Conservation (phyloP, 2,888 invertebrate genomes). For the Drosophila maculinotata region DNA sequence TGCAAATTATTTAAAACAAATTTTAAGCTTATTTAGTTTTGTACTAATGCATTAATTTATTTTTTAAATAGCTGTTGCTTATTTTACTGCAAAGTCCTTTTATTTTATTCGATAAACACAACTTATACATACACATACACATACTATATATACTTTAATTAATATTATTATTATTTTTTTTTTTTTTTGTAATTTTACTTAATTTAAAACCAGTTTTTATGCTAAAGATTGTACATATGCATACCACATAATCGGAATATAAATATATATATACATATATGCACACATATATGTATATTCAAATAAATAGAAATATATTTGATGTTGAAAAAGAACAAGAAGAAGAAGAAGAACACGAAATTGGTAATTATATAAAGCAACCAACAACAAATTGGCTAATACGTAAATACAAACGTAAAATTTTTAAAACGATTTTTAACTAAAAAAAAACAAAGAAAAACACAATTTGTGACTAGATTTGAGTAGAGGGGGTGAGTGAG, state of each 20-base stretch:
- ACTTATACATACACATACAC: constrained; percentile 20
- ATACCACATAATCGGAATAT: constrained; percentile 54
- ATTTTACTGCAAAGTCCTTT: constrained; percentile 32
- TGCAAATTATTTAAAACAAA: constrained; percentile 45
- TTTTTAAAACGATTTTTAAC: constrained; percentile 34
- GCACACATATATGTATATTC: constrained; percentile 38
- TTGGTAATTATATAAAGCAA: too few relatives aligned
- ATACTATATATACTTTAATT: constrained; percentile 20
- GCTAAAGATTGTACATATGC: constrained; percentile 70
- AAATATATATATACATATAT: constrained; percentile 29
- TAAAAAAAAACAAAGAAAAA: constrained; percentile 12
- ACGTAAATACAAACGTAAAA: constrained; percentile 33
- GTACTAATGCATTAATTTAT: constrained; percentile 75
- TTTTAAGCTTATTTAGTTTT: constrained; percentile 67
- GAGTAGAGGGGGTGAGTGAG: too few relatives aligned
- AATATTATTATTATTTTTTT: constrained; percentile 27
- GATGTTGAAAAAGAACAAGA: constrained; percentile 54
- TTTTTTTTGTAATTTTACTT: constrained; percentile 58
- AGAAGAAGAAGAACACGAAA: constrained; percentile 26
- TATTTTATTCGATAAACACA: constrained; percentile 12
- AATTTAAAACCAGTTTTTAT: constrained; percentile 67
- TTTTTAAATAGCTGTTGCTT: constrained; percentile 50
- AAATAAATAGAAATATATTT: constrained; percentile 64
- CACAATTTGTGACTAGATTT: constrained; percentile 4
- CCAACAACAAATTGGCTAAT: constrained; percentile 37